Conservation (phyloP, 2,888 invertebrate genomes). For the Pammene aurita region DNA sequence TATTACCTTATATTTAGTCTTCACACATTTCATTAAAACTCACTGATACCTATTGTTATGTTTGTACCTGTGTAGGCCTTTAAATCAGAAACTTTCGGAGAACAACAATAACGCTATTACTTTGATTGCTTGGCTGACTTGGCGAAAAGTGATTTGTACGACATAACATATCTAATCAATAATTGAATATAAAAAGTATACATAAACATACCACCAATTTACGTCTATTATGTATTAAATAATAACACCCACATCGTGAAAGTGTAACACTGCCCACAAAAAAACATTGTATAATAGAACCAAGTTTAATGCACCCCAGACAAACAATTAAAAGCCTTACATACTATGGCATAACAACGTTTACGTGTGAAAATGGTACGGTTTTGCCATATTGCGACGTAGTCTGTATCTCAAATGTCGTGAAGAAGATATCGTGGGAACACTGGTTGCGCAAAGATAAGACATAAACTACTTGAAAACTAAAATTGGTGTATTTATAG, state of each 20-base stretch:
- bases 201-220: not conserved
- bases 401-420: slow-evolving; percentile 34
- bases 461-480: slow-evolving; percentile 28
- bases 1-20: too few species aligned
- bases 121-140: slow-evolving; percentile 14
- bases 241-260: slow-evolving; percentile 34
- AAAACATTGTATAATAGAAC: slow-evolving; percentile 23
- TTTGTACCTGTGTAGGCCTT: too few species aligned
- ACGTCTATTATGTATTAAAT: slow-evolving; percentile 24
- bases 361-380: not conserved
- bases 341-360: not conserved
- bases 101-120: slow-evolving; percentile 8
- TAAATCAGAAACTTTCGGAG: not conserved
- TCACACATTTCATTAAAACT: too few species aligned
- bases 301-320: not conserved
- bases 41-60: too few species aligned
- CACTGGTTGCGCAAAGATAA: slow-evolving; percentile 35
- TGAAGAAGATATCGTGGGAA: slow-evolving; percentile 41
- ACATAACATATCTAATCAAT: slow-evolving; percentile 1
- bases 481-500: not conserved
- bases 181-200: slow-evolving; percentile 2
- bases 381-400: slow-evolving; percentile 26
- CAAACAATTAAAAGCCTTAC: slow-evolving; percentile 6
- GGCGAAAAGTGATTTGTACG: not conserved
- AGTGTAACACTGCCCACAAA: slow-evolving; percentile 33